Percentiles rank a stretch among this genome's conserved stretches.
These are phyloP conservation scores for Centrocercus urophasianus DNA, from an alignment of 2,113 vertebrate genomes.

Conservation along the genomic window DNA sequence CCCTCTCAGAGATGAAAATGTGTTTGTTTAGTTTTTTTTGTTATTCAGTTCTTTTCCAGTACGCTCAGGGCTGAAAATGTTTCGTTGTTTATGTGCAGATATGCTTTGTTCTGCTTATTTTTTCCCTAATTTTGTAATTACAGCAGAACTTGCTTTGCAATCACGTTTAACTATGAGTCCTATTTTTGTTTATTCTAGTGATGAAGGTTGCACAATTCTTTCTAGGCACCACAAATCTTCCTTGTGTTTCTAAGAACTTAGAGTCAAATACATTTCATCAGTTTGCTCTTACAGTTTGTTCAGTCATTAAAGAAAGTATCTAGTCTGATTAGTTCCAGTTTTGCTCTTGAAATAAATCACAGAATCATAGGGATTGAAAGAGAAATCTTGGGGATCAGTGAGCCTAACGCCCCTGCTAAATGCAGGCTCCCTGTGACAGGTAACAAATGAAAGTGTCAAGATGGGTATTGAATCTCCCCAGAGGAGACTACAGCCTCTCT, in stretches of 20 bases:
- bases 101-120: neutral
- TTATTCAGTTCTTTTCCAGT: constrained; percentile 16
- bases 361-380: neutral
- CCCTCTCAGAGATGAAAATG: neutral
- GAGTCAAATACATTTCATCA: neutral
- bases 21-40: neutral
- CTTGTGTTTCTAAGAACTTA: neutral
- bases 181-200: neutral
- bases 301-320: neutral
- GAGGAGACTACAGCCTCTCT: neutral
- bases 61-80: neutral
- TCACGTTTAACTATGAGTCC: neutral
- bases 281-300: neutral
- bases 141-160: neutral
- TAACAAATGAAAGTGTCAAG: neutral
- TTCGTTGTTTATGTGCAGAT: neutral
- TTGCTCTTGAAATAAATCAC: neutral
- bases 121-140: constrained; percentile 2
- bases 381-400: neutral
- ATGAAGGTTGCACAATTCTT: neutral
- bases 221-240: neutral
- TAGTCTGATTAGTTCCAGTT: neutral
- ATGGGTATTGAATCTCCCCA: neutral
- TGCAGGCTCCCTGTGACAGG: neutral
- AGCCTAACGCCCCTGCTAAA: neutral